phyloP scores from a whole-genome alignment of 2,797 vertebrate species.

The Zenarchopterus dispar region DNA sequence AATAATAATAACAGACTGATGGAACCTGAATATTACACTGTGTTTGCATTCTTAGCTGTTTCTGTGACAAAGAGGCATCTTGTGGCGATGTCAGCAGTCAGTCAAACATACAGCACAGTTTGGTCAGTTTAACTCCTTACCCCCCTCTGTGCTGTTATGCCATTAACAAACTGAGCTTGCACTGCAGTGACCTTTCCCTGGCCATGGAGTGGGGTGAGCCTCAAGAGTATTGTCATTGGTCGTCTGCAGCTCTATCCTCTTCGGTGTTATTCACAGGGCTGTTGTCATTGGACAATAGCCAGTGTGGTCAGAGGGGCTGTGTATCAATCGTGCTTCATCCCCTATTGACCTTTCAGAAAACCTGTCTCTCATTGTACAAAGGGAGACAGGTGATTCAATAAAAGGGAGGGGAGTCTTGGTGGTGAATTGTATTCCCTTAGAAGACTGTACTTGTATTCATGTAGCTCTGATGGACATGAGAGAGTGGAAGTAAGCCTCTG shows the following conservation, averaged over 20 bases:
- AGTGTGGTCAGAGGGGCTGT: conserved; percentile 13
- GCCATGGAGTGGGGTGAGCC: conserved; percentile 76
- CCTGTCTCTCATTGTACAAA: conserved; percentile 5
- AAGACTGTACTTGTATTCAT: neutral
- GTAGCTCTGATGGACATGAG: neutral
- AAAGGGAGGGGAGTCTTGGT: neutral
- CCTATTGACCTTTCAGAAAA: neutral
- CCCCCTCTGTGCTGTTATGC: neutral
- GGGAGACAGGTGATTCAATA: conserved; percentile 8
- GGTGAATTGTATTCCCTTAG: neutral
- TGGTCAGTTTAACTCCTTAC: neutral
- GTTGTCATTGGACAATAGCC: conserved; percentile 50
- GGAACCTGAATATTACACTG: no score
- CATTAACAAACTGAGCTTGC: conserved; percentile 20
- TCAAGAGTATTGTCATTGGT: conserved; percentile 72
- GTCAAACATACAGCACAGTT: neutral
- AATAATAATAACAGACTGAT: no score
- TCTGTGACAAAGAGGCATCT: neutral
- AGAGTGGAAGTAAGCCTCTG: conserved; percentile 17
- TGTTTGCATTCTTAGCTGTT: neutral
- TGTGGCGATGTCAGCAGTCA: neutral
- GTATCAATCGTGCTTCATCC: conserved; percentile 21
- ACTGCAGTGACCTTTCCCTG: conserved; percentile 63
- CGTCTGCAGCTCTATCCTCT: conserved; percentile 40
- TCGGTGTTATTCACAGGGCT: conserved; percentile 28